These are phyloP conservation scores for Triops longicaudatus DNA, from an alignment of 1,140 invertebrate genomes.

Conservation along the genomic window DNA sequence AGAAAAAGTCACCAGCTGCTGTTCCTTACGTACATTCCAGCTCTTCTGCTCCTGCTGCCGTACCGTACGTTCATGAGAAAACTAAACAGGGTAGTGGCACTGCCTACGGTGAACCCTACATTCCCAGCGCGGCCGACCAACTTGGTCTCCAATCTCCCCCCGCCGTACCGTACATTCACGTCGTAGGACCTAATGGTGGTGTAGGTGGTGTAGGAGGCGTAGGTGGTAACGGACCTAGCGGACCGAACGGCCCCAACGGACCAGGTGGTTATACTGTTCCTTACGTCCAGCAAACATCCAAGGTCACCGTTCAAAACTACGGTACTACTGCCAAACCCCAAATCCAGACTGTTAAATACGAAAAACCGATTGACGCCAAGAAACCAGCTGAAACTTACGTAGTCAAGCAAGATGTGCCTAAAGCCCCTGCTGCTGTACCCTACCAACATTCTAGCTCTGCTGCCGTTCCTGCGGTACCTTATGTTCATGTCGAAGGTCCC, in stretches of 20 bases:
- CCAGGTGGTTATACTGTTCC: slow-evolving; percentile 21
- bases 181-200: slow-evolving; percentile 17
- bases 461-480: neutral
- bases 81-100: neutral
- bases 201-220: slow-evolving; percentile 23
- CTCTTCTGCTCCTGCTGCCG: neutral
- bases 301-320: neutral
- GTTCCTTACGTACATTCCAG: neutral
- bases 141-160: slow-evolving; percentile 13
- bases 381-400: neutral
- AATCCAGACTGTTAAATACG: neutral
- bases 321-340: neutral
- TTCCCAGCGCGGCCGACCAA: neutral
- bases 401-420: neutral
- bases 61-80: slow-evolving; percentile 16
- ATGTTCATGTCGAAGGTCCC: slow-evolving; percentile 18
- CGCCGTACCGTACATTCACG: slow-evolving; percentile 23
- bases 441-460: neutral
- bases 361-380: neutral
- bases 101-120: neutral
- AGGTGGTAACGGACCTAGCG: slow-evolving; percentile 27
- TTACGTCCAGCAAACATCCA: neutral
- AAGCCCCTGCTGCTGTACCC: neutral
- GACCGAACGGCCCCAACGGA: slow-evolving; percentile 24
- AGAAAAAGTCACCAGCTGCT: neutral